Base-by-base conservation (phyloP, 1,140 invertebrate species). In the Chelonus insularis region DNA sequence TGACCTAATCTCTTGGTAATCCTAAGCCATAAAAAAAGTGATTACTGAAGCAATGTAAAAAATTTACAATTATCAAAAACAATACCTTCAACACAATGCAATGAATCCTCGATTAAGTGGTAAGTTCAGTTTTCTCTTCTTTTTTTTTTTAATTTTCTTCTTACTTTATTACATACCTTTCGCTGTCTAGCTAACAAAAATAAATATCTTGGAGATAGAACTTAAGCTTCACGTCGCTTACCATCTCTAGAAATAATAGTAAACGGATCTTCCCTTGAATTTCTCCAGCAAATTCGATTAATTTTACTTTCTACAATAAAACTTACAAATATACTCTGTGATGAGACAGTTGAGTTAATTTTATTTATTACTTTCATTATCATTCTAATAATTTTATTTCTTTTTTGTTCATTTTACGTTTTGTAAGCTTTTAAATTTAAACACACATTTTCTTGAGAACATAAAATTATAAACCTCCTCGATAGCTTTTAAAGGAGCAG, bases 401-500 rank as follows among this genome's bases (percentile, higher is more conserved):
- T 34, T 29, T 29, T 32, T 32, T 39, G 36, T 29, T 3, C 25
- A 7, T 29, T 29, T 29, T 29, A 29, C 7, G 25, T 29, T 29
- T 29, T 8, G 20, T 29, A 4, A 37, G 37, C 39, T 62, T 52
- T 62, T 54, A 61, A 39, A 48, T 37, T 51, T 45, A 66, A 71
- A 72, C 63, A n/a, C n/a, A n/a, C n/a, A n/a, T n/a, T n/a, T n/a
- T n/a, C n/a, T n/a, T n/a, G n/a, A 68, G 68, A 63, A 70, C 68
- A 60, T 66, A 62, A 71, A 66, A 73, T 73, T 64, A 65, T 66
- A 62, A 64, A 66, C 63, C 61, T 58, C 62, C 59, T 69, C 39
- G 59, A 61, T 57, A 52, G 61, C 41, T 58, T 57, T 52, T 45
- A 58, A 39, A 57, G 65, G 66, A 63, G 63, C 63, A 62, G 64